Percentiles rank a stretch among this genome's conserved stretches.
Conservation (phyloP, 1,140 invertebrate genomes). For the Hycleus cichorii region DNA sequence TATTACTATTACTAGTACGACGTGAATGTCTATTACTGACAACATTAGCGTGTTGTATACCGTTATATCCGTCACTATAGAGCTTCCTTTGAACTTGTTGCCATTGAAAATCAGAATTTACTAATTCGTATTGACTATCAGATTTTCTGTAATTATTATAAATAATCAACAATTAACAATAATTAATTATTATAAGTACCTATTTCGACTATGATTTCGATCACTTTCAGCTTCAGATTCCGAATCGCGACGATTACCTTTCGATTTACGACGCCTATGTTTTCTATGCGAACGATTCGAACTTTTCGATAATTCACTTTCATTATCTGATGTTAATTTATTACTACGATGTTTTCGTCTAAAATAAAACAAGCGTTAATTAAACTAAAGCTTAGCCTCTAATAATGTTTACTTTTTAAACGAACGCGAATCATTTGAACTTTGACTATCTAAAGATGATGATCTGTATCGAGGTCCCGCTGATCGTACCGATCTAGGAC, state of each 20-base stretch:
- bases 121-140: constrained; percentile 53
- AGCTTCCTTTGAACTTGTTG: constrained; percentile 68
- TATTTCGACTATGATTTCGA: constrained; percentile 3
- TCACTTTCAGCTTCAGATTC: constrained; percentile 49
- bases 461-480: constrained; percentile 45
- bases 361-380: neutral
- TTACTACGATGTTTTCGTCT: constrained; percentile 57
- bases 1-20: constrained; percentile 13
- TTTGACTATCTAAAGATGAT: constrained; percentile 77
- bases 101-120: constrained; percentile 85
- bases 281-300: constrained; percentile 63
- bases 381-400: too few relatives aligned
- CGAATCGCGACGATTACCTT: constrained; percentile 49
- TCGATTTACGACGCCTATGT: constrained; percentile 61
- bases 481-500: constrained; percentile 61
- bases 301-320: constrained; percentile 77
- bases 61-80: constrained; percentile 53
- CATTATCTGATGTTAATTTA: constrained; percentile 70
- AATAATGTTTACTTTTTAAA: constrained; percentile 47
- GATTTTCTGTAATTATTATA: constrained; percentile 32
- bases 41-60: constrained; percentile 59
- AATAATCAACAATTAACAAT: neutral
- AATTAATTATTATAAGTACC: neutral
- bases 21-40: constrained; percentile 44
- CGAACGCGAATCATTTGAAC: constrained; percentile 66